Evolutionary conservation across 2,888 invertebrate species (phyloP), one percentile per base, ranked within the genome.

Genomic region (Allacma fusca): DNA sequence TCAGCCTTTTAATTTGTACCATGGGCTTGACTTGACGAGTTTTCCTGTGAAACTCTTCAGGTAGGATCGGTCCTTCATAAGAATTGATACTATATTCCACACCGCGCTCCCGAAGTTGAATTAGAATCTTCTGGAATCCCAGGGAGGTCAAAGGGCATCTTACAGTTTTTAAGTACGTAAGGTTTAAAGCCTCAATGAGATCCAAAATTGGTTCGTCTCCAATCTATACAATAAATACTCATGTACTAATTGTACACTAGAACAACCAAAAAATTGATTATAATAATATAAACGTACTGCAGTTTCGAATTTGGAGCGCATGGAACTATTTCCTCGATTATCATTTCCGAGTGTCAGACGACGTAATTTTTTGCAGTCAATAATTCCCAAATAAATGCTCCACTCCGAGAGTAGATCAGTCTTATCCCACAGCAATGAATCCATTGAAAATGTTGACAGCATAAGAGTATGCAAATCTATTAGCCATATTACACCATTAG

Each of bases 391-490:
- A 23, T 59, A 59, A 12, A 72, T 23, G 50, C 72, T 26, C 0
- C 21, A 23, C n/a, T 24, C 29, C 5, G 72, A 72, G 21, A 72
- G 72, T 12, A 72, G 28, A 21, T 72, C 72, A 21, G 50, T 50
- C n/a, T 44, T 72, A 21, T 72, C 50, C 16, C 57, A 72, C 9
- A 59, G 19, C 12, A 40, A 21, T 26, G 50, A 26, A 34, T 62
- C 59, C 29, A 59, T 26, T 28, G 72, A 44, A 23, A 72, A 72
- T 4, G 72, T 72, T n/a, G 50, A 57, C 29, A 72, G 9, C 5
- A 29, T 59, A 4, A 72, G 34, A 23, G 72, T 72, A 24, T 72
- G 72, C 50, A 72, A 28, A 70, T 70, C 70, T 70, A 43, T 40
- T 40, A 40, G 40, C 5, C 40, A 40, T 40, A n/a, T n/a, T n/a